These are phyloP conservation scores for Paradoxurus hermaphroditus DNA, from an alignment of 2,113 vertebrate species.

Conservation along the genomic window DNA sequence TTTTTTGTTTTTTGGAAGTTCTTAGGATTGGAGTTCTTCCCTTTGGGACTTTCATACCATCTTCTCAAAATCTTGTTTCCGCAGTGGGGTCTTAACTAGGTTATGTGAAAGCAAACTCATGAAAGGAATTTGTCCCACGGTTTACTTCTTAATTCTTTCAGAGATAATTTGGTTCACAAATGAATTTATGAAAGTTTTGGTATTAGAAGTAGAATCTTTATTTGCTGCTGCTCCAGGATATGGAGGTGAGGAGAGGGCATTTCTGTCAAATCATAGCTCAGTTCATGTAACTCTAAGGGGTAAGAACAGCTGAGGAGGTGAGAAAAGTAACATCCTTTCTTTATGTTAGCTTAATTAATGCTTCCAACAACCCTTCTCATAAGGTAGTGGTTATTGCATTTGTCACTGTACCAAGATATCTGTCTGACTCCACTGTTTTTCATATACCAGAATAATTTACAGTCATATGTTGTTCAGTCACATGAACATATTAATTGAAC, in stretches of 20 bases:
- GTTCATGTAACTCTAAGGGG: not conserved
- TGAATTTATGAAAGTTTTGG: not conserved
- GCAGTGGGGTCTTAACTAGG: not conserved
- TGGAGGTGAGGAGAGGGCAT: not conserved
- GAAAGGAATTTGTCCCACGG: not conserved
- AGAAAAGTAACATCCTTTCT: not conserved
- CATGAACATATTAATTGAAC: not conserved
- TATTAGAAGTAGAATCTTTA: slow-evolving; percentile 19
- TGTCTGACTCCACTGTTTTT: not conserved
- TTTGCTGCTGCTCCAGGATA: not conserved
- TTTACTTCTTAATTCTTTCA: not conserved
- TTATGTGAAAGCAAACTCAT: not conserved
- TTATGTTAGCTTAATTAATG: not conserved
- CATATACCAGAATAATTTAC: not conserved
- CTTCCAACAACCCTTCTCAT: not conserved
- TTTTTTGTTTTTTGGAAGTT: slow-evolving; percentile 32
- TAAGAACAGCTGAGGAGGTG: not conserved
- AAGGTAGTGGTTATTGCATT: not conserved
- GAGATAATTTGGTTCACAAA: slow-evolving; percentile 1
- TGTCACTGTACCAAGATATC: not conserved
- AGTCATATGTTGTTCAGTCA: not conserved
- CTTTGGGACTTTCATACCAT: not conserved
- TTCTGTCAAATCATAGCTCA: slow-evolving; percentile 31
- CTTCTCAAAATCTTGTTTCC: slow-evolving; percentile 27
- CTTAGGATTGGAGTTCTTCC: not conserved